Evolutionary conservation across 2,888 invertebrate species (phyloP).

Genomic region (Drepanosiphum platanoidis): DNA sequence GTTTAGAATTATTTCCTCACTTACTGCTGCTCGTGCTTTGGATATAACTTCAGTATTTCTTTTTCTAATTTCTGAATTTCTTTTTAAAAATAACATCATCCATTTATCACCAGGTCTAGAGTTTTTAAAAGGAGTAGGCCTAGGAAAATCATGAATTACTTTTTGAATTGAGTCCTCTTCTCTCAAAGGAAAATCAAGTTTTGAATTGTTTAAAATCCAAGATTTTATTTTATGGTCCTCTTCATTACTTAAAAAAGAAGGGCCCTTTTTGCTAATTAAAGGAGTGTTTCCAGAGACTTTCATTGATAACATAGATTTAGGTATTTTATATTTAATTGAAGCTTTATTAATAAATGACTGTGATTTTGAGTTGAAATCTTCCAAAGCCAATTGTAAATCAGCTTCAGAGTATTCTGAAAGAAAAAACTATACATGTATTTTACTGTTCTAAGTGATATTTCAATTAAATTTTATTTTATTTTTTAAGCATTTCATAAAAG

Average conservation of each 20-base stretch:
- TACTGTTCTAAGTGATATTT: background rate
- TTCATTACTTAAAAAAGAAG: constrained; percentile 14
- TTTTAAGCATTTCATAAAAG: background rate
- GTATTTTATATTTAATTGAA: constrained; percentile 10
- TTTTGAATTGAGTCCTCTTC: background rate
- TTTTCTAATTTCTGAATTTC: background rate
- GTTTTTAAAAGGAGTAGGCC: background rate
- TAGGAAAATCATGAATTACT: background rate
- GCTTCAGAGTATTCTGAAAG: constrained; percentile 16
- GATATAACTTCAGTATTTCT: background rate
- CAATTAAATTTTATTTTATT: background rate
- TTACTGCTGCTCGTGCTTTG: background rate
- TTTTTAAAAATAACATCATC: background rate
- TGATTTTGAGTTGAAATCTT: constrained; percentile 7
- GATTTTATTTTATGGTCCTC: background rate
- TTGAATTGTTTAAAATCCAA: constrained; percentile 13
- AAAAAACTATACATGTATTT: constrained; percentile 12
- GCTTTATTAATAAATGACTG: background rate
- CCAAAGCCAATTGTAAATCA: constrained; percentile 11
- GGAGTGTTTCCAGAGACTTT: background rate
- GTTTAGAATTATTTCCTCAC: background rate
- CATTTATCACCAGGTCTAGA: background rate
- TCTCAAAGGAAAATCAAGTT: constrained; percentile 14
- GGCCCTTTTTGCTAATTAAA: constrained; percentile 19
- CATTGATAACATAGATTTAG: constrained; percentile 2